These are phyloP conservation scores for Nautilus pompilius DNA, from an alignment of 1,140 invertebrate genomes.

Conservation along the genomic window DNA sequence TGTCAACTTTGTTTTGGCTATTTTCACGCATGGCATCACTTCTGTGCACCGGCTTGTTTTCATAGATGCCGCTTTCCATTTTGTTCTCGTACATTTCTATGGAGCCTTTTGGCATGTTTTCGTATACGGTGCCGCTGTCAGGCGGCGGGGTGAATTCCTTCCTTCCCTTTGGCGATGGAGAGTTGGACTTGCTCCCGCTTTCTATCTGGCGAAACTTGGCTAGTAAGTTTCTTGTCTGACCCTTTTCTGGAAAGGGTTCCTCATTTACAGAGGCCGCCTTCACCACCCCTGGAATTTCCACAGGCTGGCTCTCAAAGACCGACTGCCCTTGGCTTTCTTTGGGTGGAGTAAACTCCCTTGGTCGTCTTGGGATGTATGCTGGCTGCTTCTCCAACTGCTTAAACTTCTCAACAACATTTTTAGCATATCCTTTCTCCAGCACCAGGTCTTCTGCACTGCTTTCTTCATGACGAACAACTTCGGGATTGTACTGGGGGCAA, in stretches of 20 bases:
- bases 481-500: constrained; percentile 7
- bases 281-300: constrained; percentile 16
- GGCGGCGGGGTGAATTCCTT: constrained; percentile 31
- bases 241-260: constrained; percentile 29
- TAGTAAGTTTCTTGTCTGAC: constrained; percentile 24
- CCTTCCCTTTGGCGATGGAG: constrained; percentile 12
- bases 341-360: constrained; percentile 34
- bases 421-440: constrained; percentile 41
- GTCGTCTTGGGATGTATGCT: constrained; percentile 15
- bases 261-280: constrained; percentile 18
- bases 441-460: constrained; percentile 26
- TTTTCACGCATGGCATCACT: constrained; percentile 30
- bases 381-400: constrained; percentile 28
- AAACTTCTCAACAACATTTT: constrained; percentile 40
- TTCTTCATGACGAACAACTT: constrained; percentile 31
- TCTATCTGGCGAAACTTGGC: constrained; percentile 29
- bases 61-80: constrained; percentile 40
- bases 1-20: constrained; percentile 19
- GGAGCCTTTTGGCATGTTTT: constrained; percentile 27
- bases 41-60: constrained; percentile 29
- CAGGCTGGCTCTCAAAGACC: constrained; percentile 38
- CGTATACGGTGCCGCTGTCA: constrained; percentile 21
- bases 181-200: constrained; percentile 14
- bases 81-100: constrained; percentile 28
- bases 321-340: constrained; percentile 20